These are phyloP conservation scores for Uria lomvia DNA, from an alignment of 2,113 vertebrate species.

Conservation along the genomic window DNA sequence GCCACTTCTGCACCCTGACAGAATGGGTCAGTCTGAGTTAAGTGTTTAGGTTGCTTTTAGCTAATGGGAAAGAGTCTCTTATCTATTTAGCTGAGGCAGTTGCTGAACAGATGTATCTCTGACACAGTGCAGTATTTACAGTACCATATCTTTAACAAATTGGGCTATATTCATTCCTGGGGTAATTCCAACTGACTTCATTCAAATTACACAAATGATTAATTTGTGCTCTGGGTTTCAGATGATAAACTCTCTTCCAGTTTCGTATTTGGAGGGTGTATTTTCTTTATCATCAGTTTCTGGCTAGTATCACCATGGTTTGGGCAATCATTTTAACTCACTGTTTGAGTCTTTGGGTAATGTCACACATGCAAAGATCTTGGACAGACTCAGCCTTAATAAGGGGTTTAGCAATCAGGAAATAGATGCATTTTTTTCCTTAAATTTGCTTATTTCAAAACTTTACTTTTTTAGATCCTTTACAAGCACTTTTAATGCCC, in stretches of 20 bases:
- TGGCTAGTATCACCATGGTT: neutral
- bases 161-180: neutral
- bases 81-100: slow-evolving; percentile 12
- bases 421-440: neutral
- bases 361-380: neutral
- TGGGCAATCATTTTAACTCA: neutral
- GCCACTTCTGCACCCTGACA: neutral
- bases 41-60: slow-evolving; percentile 5
- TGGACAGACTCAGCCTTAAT: neutral
- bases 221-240: neutral
- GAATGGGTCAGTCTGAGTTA: neutral
- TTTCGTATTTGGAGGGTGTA: neutral
- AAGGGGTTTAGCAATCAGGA: neutral
- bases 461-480: neutral
- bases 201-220: slow-evolving; percentile 8
- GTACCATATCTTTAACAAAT: slow-evolving; percentile 31
- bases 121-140: neutral
- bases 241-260: neutral
- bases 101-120: neutral
- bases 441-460: neutral
- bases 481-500: neutral
- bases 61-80: neutral
- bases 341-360: neutral
- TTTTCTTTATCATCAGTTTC: neutral
- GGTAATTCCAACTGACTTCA: slow-evolving; percentile 11